phyloP scores from a whole-genome alignment of 2,797 vertebrate species.

The Amblyraja radiata region DNA sequence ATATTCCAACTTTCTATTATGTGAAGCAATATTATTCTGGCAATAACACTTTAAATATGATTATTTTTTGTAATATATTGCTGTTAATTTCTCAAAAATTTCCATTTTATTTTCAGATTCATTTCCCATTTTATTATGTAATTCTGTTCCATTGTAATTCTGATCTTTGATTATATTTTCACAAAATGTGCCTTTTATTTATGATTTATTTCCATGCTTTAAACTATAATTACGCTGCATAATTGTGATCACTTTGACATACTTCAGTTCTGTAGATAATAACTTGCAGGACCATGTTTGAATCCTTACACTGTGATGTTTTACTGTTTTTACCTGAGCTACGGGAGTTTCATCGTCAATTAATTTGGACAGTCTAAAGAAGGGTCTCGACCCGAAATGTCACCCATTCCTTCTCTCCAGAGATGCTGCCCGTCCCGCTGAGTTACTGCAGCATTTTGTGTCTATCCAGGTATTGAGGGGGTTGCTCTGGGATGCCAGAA shows the following conservation, averaged over 20 bases:
- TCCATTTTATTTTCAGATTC: background rate
- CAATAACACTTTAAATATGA: background rate
- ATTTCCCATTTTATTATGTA: background rate
- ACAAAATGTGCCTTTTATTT: background rate
- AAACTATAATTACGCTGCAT: background rate
- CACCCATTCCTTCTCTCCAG: no score
- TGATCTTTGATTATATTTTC: background rate
- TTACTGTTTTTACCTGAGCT: background rate
- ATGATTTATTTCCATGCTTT: background rate
- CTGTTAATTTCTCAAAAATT: background rate
- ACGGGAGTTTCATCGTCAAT: background rate
- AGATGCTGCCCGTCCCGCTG: no score
- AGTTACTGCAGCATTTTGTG: no score
- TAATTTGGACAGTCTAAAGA: background rate
- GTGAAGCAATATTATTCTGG: background rate
- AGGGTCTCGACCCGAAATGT: background rate
- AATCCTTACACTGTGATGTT: background rate
- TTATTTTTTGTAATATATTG: background rate
- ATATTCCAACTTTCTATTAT: background rate
- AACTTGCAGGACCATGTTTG: background rate
- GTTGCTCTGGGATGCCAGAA: no score
- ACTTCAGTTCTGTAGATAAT: background rate
- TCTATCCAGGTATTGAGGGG: no score
- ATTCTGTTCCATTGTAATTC: background rate
- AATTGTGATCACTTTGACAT: no score